Evolutionary conservation across 2,888 invertebrate genomes (phyloP), one percentile per base, ranked within the genome.

Genomic region (Watsonalla cultraria): DNA sequence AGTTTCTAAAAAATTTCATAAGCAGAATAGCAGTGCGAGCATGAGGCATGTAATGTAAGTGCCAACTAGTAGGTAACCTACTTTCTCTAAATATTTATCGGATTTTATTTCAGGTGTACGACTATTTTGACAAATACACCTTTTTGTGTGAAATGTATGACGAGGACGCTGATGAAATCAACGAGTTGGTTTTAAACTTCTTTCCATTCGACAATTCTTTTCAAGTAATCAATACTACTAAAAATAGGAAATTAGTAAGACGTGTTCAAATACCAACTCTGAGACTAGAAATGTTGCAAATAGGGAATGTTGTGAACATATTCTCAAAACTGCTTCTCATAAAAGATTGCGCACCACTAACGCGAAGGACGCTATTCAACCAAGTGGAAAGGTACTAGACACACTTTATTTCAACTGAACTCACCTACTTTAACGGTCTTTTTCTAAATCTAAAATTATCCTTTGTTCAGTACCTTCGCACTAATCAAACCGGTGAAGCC

Each of bases 121-220:
- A 92, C 61, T 92, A 90, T 73, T 90, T 84, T 57, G 92, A 92
- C 60, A 92, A 91, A 68, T 83, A 91, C 55, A 85, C 89, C 39
- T 95, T 96, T 80, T 73, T 93, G 47, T 95, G 95, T 34, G 96
- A 97, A 84, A 98, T 97, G 97, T 96, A 93, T 76, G 97, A 97
- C 72, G 92, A 93, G 66, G 93, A 95, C 58, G 93, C 95, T 0
- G 93, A 93, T 33, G 87, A 94, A 52, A 86, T 94, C 5, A 92
- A 94, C 61, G 93, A 93, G 62, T 95, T 96, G 76, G 85, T 93
- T 57, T 85, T 98, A 47, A 93, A 94, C 64, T 98, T 93, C 79
- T 96, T 93, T 76, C 94, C 95, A 0, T 92, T 91, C 52, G 97
- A 97, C 78, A 93, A 94, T 69, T 94, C 96, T 0, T 91, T 97